Evolutionary conservation across 1,140 invertebrate genomes (phyloP), one percentile per base, ranked within the genome.

Genomic region (Adoxophyes honmai): DNA sequence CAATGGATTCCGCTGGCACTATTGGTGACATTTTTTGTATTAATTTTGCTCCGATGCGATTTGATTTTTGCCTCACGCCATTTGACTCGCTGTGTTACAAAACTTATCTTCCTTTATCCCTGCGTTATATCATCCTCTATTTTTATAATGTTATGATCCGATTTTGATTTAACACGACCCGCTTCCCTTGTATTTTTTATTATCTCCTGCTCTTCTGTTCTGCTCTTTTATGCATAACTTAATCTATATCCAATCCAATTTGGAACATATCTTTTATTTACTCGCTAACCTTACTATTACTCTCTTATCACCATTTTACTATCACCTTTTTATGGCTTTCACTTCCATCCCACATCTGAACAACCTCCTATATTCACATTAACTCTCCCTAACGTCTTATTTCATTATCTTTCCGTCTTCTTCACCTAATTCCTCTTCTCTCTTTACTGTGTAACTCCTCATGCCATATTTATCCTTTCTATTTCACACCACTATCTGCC

Each of bases 401-500:
- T 35, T 35, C 16, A 14, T 53, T 14, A 8, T 34, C 14, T 16
- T 34, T 48, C 34, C 15, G 16, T 18, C 33, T 2, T n/a, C 1
- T 48, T 21, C n/a, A 14, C 5, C 52, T 1, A 36, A 16, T 35
- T 28, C 39, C 21, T 36, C 15, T 38, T 14, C 15, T 15, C n/a
- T 28, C 7, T 44, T 11, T 14, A 18, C 13, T 15, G 11, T 18
- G 16, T 21, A n/a, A n/a, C 39, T 16, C 33, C 21, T 11, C 39
- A 81, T 85, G 77, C 37, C 88, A 85, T n/a, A n/a, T 86, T 86
- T 82, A 91, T 91, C 90, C 90, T 90, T 81, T 90, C 90, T 81
- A 21, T 14, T 34, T 14, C 9, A 34, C 16, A 0, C 42, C 21
- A 7, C 10, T 21, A n/a, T n/a, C n/a, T n/a, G n/a, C n/a, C n/a